phyloP scores from a whole-genome alignment of 2,888 invertebrate genomes.

The Xestia xanthographa region DNA sequence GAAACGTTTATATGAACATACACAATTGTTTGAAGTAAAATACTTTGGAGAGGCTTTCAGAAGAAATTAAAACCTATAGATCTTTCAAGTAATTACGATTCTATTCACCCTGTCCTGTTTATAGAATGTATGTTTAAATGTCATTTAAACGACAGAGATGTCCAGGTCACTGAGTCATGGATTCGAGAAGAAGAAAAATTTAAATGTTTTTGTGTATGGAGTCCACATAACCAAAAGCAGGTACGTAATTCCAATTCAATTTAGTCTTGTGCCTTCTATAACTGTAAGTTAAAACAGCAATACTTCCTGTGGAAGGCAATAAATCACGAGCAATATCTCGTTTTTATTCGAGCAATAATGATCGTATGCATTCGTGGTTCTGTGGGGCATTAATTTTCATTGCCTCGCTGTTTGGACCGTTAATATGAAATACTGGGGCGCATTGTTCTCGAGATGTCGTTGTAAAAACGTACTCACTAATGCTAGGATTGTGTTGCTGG shows the following conservation, averaged over 20 bases:
- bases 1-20: no score
- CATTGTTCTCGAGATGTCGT: slow-evolving; percentile 64
- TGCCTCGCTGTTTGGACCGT: slow-evolving; percentile 73
- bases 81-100: not conserved
- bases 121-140: not conserved
- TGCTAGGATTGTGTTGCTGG: slow-evolving; percentile 1
- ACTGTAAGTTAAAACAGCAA: slow-evolving; percentile 27
- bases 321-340: slow-evolving; percentile 63
- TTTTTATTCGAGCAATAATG: slow-evolving; percentile 70
- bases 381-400: slow-evolving; percentile 74
- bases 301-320: slow-evolving; percentile 33
- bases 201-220: not conserved
- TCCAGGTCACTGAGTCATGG: not conserved
- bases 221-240: not conserved
- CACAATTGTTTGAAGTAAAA: not conserved
- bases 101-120: not conserved
- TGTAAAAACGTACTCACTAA: slow-evolving; percentile 52
- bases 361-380: slow-evolving; percentile 68
- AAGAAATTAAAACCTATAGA: no score
- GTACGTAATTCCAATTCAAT: not conserved
- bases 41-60: not conserved
- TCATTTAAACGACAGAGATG: not conserved
- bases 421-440: slow-evolving; percentile 76
- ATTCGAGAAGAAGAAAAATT: not conserved
- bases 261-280: not conserved